Percentiles rank a stretch among this genome's conserved stretches.
These are phyloP conservation scores for Rhinella marina DNA, from an alignment of 2,797 vertebrate genomes.

Conservation along the genomic window DNA sequence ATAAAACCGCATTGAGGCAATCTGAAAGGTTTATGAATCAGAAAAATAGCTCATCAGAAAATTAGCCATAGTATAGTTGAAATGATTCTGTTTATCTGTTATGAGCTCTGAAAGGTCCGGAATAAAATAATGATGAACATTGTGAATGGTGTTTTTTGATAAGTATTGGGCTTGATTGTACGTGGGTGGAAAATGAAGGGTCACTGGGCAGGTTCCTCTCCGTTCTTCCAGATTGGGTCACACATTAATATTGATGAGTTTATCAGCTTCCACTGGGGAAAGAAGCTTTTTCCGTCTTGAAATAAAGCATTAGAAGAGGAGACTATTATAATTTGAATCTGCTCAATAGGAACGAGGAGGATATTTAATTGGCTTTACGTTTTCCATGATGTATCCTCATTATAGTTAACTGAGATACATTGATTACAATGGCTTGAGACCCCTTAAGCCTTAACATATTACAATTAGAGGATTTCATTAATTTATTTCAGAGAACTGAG, in stretches of 20 bases:
- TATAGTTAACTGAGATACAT: conserved; percentile 49
- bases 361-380: conserved; percentile 38
- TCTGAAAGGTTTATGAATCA: background rate
- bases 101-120: background rate
- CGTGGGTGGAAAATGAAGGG: conserved; percentile 12
- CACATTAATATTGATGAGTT: conserved; percentile 17
- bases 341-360: conserved; percentile 2
- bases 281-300: background rate
- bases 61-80: conserved; percentile 1
- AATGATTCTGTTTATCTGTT: conserved; percentile 13
- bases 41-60: conserved; percentile 5
- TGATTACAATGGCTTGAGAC: conserved; percentile 23
- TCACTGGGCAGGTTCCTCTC: background rate
- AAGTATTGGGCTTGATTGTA: background rate
- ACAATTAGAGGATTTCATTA: conserved; percentile 23
- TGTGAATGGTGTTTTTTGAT: background rate
- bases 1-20: background rate
- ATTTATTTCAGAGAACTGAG: conserved; percentile 14
- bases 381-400: conserved; percentile 44
- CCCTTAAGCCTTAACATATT: conserved; percentile 25
- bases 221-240: background rate
- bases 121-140: conserved; percentile 31
- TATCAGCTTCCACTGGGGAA: background rate
- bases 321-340: conserved; percentile 18
- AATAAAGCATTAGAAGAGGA: conserved; percentile 4